phyloP scores from a whole-genome alignment of 1,140 invertebrate genomes.

The Euwallacea fornicatus region DNA sequence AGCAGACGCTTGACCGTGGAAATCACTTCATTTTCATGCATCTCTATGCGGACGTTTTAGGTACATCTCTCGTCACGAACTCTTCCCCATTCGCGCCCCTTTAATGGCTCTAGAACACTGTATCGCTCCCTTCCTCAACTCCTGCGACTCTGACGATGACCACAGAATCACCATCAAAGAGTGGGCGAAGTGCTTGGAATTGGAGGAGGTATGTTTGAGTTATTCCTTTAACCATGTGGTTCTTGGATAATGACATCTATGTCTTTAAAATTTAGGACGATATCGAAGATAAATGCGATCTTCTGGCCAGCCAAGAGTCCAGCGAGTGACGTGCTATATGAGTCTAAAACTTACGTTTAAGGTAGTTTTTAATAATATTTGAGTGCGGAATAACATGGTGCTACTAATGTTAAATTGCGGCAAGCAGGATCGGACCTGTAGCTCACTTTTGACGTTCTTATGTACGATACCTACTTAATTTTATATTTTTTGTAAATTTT shows the following conservation, averaged over 20 bases:
- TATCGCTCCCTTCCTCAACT: constrained; percentile 92
- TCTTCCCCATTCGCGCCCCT: constrained; percentile 92
- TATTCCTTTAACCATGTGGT: constrained; percentile 42
- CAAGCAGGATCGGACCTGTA: neutral
- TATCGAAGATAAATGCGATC: constrained; percentile 63
- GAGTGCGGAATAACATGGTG: constrained; percentile 42
- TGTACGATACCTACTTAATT: constrained; percentile 21
- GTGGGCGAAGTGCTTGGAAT: constrained; percentile 89
- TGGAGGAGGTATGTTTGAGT: constrained; percentile 66
- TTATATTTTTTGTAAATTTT: constrained; percentile 23
- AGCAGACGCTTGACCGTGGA: too few relatives aligned
- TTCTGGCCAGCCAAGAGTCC: constrained; percentile 36
- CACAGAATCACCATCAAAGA: constrained; percentile 87
- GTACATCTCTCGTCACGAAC: constrained; percentile 86
- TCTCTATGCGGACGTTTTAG: constrained; percentile 48
- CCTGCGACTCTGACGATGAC: constrained; percentile 83
- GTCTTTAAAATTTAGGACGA: constrained; percentile 50
- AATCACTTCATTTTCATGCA: neutral
- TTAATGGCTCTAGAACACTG: constrained; percentile 91
- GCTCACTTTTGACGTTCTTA: neutral
- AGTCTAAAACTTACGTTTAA: too few relatives aligned
- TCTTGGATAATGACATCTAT: constrained; percentile 44
- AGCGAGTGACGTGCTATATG: neutral
- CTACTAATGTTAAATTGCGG: constrained; percentile 24
- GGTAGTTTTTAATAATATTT: neutral